Conservation (phyloP, 1,140 invertebrate genomes). For the Maniola jurtina region DNA sequence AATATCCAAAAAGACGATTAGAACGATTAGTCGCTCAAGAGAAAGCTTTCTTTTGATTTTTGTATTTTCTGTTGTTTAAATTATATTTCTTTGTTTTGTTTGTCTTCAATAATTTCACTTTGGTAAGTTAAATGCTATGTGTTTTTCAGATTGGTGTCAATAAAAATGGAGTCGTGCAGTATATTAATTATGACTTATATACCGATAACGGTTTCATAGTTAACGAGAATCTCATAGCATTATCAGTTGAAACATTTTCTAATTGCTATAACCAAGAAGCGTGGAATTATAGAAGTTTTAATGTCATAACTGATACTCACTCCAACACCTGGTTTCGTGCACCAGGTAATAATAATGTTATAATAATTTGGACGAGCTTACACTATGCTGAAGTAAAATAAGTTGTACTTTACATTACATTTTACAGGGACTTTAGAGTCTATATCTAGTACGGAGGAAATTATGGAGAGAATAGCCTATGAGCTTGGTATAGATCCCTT, state of each 20-base stretch:
- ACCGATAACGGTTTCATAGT: constrained; percentile 80
- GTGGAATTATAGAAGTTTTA: constrained; percentile 19
- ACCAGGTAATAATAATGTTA: no score
- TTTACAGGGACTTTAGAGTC: constrained; percentile 82
- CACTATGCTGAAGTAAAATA: no score
- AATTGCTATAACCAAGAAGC: constrained; percentile 20
- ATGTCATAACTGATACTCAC: constrained; percentile 21
- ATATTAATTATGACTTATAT: constrained; percentile 79
- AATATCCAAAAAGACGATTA: no score
- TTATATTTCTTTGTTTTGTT: no score
- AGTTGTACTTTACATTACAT: no score
- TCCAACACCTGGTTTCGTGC: constrained; percentile 27
- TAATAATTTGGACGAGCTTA: no score
- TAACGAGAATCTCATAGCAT: constrained; percentile 72
- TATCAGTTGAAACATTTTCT: neutral
- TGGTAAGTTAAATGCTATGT: no score
- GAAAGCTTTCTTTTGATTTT: no score
- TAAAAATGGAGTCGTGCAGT: constrained; percentile 81
- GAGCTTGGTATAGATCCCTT: constrained; percentile 83
- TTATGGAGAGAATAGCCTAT: constrained; percentile 91
- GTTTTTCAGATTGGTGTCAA: constrained; percentile 78
- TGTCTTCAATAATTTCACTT: no score
- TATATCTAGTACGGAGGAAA: constrained; percentile 84
- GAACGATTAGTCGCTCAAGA: no score
- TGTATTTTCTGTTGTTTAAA: no score